phyloP scores from a whole-genome alignment of 2,888 invertebrate genomes.

The Cacoxenus indagator region DNA sequence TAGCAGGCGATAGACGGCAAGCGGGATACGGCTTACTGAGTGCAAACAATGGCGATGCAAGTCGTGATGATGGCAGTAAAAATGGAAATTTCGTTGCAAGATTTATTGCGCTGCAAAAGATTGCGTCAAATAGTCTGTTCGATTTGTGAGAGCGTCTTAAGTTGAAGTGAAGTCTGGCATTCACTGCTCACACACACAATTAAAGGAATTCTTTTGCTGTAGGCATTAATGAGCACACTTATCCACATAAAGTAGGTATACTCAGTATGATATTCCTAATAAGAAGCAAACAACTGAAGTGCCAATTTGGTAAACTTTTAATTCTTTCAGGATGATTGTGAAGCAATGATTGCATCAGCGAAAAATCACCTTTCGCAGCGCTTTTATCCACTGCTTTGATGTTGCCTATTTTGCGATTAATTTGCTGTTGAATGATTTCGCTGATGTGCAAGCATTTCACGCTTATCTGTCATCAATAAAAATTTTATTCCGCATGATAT shows the following conservation, averaged over 20 bases:
- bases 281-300: neutral
- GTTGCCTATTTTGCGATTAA: constrained; percentile 52
- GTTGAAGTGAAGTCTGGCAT: neutral
- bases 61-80: neutral
- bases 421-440: constrained; percentile 34
- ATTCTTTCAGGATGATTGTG: constrained; percentile 45
- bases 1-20: neutral
- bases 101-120: neutral
- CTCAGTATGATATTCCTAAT: no score
- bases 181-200: no score
- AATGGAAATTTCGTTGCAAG: neutral
- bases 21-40: neutral
- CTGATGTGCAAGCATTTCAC: neutral
- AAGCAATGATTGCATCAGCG: constrained; percentile 21
- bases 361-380: neutral
- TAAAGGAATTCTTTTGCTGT: neutral
- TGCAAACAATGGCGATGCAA: neutral
- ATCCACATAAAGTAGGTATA: neutral
- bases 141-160: neutral
- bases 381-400: constrained; percentile 33
- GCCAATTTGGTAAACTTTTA: constrained; percentile 7
- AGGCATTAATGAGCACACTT: neutral
- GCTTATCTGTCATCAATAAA: constrained; percentile 51
- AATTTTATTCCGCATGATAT: constrained; percentile 30
- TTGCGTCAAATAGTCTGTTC: neutral